phyloP scores from a whole-genome alignment of 2,888 invertebrate species.

The Adelognathus sp. region DNA sequence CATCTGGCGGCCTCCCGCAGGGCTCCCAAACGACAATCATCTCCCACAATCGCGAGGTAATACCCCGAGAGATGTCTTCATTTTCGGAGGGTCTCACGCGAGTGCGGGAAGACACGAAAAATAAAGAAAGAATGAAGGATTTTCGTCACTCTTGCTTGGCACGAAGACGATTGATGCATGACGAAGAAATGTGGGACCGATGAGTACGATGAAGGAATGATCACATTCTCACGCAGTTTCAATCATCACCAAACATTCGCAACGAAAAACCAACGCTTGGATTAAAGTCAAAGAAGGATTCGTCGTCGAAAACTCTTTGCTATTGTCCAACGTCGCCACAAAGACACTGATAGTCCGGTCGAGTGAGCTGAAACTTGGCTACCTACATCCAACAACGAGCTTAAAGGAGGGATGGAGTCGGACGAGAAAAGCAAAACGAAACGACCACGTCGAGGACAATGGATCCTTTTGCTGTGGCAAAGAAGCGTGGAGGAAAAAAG shows the following conservation, averaged over 20 bases:
- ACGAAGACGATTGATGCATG: background rate
- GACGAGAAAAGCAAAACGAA: constrained; percentile 36
- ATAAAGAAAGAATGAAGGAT: constrained; percentile 64
- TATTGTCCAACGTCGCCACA: constrained; percentile 53
- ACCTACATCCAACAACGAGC: constrained; percentile 70
- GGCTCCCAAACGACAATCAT: constrained; percentile 79
- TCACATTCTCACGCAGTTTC: constrained; percentile 5
- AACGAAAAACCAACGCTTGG: background rate
- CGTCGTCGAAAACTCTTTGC: constrained; percentile 38
- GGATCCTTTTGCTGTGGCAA: constrained; percentile 76
- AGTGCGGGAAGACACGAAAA: constrained; percentile 40
- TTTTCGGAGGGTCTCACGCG: constrained; percentile 62
- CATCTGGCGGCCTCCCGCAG: constrained; percentile 81
- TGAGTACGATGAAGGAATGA: background rate
- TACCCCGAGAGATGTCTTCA: constrained; percentile 80
- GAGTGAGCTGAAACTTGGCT: constrained; percentile 68
- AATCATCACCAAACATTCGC: background rate
- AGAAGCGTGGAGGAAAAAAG: constrained; percentile 75
- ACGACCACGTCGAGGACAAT: constrained; percentile 74
- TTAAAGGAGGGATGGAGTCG: background rate
- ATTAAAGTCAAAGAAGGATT: constrained; percentile 27
- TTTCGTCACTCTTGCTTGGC: constrained; percentile 40
- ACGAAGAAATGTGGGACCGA: background rate
- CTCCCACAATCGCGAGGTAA: constrained; percentile 79
- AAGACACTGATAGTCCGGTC: constrained; percentile 74